phyloP scores from a whole-genome alignment of 2,888 invertebrate species.

The Brachypterus glaber region DNA sequence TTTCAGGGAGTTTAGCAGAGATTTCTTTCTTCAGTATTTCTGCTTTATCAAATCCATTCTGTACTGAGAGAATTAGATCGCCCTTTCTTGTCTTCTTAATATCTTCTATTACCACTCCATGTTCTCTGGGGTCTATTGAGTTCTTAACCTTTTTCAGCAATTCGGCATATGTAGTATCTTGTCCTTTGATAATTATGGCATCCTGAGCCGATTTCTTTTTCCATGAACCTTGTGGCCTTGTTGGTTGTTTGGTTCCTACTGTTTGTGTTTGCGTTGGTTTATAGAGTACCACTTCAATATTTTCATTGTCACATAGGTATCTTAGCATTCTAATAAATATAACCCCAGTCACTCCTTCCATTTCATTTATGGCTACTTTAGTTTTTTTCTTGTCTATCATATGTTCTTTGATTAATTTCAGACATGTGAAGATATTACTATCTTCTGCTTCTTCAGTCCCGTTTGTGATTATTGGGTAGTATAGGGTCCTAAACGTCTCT shows the following conservation, averaged over 20 bases:
- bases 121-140: constrained; percentile 7
- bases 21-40: constrained; percentile 10
- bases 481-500: constrained; percentile 11
- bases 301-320: constrained; percentile 12
- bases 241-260: no score
- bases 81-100: constrained; percentile 7
- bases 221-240: no score
- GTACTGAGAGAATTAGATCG: constrained; percentile 12
- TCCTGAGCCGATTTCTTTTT: constrained; percentile 4
- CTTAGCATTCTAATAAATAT: constrained; percentile 8
- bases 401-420: constrained; percentile 8
- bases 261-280: no score
- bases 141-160: constrained; percentile 13
- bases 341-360: constrained; percentile 8
- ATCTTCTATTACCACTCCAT: background rate
- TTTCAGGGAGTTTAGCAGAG: constrained; percentile 8
- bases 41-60: constrained; percentile 13
- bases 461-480: constrained; percentile 9
- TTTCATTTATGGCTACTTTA: constrained; percentile 11
- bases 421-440: constrained; percentile 1
- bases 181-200: constrained; percentile 8
- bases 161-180: constrained; percentile 13
- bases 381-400: constrained; percentile 3
- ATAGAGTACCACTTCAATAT: no score
- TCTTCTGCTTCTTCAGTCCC: constrained; percentile 1